Evolutionary conservation across 2,113 vertebrate genomes (phyloP), one percentile per base, ranked within the genome.

Genomic region (Lutjanus erythropterus): DNA sequence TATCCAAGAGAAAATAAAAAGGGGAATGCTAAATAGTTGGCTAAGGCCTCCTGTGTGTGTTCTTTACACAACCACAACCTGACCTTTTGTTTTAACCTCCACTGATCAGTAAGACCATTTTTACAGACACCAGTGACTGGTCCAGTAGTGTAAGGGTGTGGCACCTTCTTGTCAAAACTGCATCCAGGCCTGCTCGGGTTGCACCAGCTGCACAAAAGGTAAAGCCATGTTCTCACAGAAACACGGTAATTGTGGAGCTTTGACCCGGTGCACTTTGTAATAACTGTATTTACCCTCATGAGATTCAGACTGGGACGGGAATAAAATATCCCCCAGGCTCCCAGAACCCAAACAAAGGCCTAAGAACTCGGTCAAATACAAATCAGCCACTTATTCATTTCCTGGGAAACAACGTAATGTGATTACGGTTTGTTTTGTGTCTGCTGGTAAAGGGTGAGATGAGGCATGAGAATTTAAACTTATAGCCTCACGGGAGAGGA

Each of bases 181-280:
- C 35, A 55, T 46, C 55, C 19, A 47, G 19, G 33, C 11, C 60
- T 58, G 62, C 88, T 86, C 78, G 31, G 71, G 81, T 88, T 91
- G 68, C 88, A 87, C 18, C 60, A 46, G 47, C 71, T 31, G 52
- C 47, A 83, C 75, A 86, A 80, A 74, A 83, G 67, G 55, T 60
- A 19, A 56, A 62, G 47, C 69, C 6, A 3, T 12, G 41, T 69
- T 89, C 86, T 88, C 85, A 75, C 83, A 85, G 72, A 87, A 80
- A 78, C 37, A 61, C 27, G 9, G 42, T 77, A 73, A 86, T 79
- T 62, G 75, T 59, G 74, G 75, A 62, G 60, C 42, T 83, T 46
- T 76, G 74, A 79, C 71, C 74, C 1, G 6, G 42, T 78, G 52
- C 53, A 47, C 37, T 72, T n/a, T 74, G 27, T 75, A 86, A 88